Base-by-base conservation (phyloP, 2,113 vertebrate species). In the Nettapus auritus region DNA sequence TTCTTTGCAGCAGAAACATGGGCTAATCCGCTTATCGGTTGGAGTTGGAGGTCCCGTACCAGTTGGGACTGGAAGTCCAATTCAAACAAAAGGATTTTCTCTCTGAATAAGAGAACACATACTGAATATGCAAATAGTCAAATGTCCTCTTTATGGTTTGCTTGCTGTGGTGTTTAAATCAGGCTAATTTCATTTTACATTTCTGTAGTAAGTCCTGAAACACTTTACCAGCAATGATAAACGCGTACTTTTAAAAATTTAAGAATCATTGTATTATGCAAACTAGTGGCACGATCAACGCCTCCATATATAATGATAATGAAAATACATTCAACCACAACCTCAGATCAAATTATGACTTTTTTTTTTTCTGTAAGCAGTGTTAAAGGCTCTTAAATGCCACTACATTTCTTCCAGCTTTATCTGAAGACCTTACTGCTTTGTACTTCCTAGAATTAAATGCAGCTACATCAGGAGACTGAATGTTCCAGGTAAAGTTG, bases 31-130 rank as follows among this genome's bases (percentile, higher is more conserved):
- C 82, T 94, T 94, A 85, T 85, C 84, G 6, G 28, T 53, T 68
- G 79, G 77, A 84, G 25, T 2, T 83, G 91, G 88, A 90, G 79
- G 86, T 88, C 66, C 86, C 42, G 68, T 13, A 3, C 0, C 0
- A 78, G 74, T 33, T 2, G 11, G 80, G 46, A 73, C 0, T 4
- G 91, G 82, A 82, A 70, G 46, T 55, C 93, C 86, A 34, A 57
- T 92, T 94, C 85, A 83, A 92, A 90, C 4, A 5, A 76, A 67
- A 36, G 89, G 95, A 94, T 97, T 97, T 96, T 76, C 92, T 90
- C 74, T 77, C 31, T 59, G 80, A 71, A 63, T 56, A 36, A 77
- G 52, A 84, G 83, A 80, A 34, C 84, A 78, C 46, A 19, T 50
- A 26, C 82, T 90, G 92, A 91, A 93, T 90, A 93, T 92, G 77